A percentile compares a stretch with the other conserved stretches of the same genome.
Conservation (phyloP, 2,113 vertebrate species). For the Heterochromis multidens region DNA sequence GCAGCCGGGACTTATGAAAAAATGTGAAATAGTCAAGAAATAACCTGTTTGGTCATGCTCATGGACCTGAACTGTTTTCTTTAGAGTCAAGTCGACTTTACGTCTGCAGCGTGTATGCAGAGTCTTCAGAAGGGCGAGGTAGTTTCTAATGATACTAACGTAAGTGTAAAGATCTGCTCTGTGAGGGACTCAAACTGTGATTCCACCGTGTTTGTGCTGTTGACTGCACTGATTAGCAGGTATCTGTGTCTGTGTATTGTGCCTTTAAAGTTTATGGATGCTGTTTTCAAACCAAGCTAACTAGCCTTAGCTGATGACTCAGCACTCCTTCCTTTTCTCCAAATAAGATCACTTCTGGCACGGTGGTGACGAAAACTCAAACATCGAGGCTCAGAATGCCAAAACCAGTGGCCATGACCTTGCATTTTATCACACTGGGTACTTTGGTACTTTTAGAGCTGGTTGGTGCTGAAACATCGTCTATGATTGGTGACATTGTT, state of each 20-base stretch:
- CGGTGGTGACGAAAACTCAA: too few species aligned
- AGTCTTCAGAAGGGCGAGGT: not conserved
- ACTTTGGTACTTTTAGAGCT: not conserved
- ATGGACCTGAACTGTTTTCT: not conserved
- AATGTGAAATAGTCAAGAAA: too few species aligned
- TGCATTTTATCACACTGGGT: too few species aligned
- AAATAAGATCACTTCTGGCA: not conserved
- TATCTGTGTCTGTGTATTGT: not conserved
- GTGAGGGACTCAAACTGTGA: not conserved
- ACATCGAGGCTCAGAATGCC: not conserved
- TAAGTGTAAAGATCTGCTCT: not conserved
- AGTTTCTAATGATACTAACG: not conserved
- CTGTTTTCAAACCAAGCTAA: not conserved
- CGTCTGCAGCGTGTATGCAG: not conserved
- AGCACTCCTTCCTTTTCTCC: not conserved
- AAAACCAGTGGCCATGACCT: not conserved
- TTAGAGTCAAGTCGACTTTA: not conserved
- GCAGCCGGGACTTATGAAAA: not conserved
- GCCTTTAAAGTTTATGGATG: accelerated
- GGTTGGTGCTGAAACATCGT: not conserved
- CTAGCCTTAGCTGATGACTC: not conserved
- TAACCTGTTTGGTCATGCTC: not conserved
- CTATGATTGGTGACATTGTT: not conserved
- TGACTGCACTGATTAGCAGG: not conserved
- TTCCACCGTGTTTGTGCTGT: too few species aligned